A percentile compares a stretch with the other conserved stretches of the same genome.
These are phyloP conservation scores for Cancer borealis DNA, from an alignment of 2,888 invertebrate genomes.

Conservation along the genomic window DNA sequence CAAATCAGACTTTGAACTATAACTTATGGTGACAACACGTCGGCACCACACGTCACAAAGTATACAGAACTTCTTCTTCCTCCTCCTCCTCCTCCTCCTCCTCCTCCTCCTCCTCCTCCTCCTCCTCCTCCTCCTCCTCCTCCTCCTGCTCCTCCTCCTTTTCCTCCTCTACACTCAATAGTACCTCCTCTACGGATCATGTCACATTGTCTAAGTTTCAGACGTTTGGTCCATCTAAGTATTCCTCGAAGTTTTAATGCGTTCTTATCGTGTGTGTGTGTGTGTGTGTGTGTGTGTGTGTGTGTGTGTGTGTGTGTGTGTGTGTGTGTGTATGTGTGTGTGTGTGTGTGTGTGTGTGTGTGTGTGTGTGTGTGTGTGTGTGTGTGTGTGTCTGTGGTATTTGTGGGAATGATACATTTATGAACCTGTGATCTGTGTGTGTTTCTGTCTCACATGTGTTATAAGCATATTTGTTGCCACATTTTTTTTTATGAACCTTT, in stretches of 20 bases:
- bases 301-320: slow-evolving; percentile 37
- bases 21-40: background rate
- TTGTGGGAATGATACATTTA: background rate
- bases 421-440: background rate
- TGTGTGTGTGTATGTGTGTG: slow-evolving; percentile 37
- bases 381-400: slow-evolving; percentile 15
- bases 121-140: background rate
- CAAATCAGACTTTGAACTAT: background rate
- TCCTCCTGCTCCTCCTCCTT: background rate
- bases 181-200: background rate
- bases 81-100: background rate
- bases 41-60: background rate
- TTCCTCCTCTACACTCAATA: background rate
- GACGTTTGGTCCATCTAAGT: background rate
- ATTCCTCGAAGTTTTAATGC: slow-evolving; percentile 20
- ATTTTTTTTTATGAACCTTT: background rate
- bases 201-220: slow-evolving; percentile 18
- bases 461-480: background rate
- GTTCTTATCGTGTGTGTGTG: background rate
- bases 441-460: background rate
- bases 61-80: background rate
- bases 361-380: slow-evolving; percentile 40
- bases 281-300: slow-evolving; percentile 29
- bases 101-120: background rate
- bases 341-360: slow-evolving; percentile 40